phyloP scores from a whole-genome alignment of 2,888 invertebrate species.

The Liopterus haemorrhoidalis region DNA sequence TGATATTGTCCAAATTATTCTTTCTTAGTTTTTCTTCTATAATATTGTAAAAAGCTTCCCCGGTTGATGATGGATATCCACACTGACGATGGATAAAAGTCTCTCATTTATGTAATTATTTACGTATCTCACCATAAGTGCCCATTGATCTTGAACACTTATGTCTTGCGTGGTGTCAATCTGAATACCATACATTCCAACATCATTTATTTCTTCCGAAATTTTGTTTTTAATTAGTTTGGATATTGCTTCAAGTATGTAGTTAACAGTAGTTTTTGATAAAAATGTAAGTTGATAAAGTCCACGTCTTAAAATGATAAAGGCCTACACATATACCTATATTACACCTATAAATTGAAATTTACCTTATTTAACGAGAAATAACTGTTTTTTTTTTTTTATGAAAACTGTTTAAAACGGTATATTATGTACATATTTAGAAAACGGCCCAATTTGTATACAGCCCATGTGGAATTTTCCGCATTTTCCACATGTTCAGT shows the following conservation, averaged over 20 bases:
- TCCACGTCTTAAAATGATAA: too few relatives aligned
- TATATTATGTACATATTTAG: too few relatives aligned
- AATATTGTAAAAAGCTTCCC: constrained; percentile 16
- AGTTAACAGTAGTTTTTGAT: constrained; percentile 15
- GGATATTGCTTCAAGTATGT: constrained; percentile 12
- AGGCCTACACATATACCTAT: too few relatives aligned
- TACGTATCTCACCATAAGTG: constrained; percentile 23
- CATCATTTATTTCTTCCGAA: constrained; percentile 12
- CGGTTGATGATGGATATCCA: constrained; percentile 16
- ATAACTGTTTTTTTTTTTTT: too few relatives aligned
- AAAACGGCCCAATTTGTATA: too few relatives aligned
- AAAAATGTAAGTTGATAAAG: constrained; percentile 8
- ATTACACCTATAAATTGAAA: too few relatives aligned
- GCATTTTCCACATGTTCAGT: too few relatives aligned
- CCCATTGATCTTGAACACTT: constrained; percentile 21
- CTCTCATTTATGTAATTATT: constrained; percentile 17
- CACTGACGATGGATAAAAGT: constrained; percentile 14
- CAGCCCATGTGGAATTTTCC: too few relatives aligned
- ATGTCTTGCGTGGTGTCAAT: constrained; percentile 24
- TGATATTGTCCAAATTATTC: constrained; percentile 17
- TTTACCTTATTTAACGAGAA: too few relatives aligned
- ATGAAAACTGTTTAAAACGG: too few relatives aligned
- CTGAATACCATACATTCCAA: constrained; percentile 21
- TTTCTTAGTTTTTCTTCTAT: constrained; percentile 9
- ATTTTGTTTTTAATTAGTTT: constrained; percentile 12